phyloP scores from a whole-genome alignment of 2,797 vertebrate species.

The Notamacropus eugenii region DNA sequence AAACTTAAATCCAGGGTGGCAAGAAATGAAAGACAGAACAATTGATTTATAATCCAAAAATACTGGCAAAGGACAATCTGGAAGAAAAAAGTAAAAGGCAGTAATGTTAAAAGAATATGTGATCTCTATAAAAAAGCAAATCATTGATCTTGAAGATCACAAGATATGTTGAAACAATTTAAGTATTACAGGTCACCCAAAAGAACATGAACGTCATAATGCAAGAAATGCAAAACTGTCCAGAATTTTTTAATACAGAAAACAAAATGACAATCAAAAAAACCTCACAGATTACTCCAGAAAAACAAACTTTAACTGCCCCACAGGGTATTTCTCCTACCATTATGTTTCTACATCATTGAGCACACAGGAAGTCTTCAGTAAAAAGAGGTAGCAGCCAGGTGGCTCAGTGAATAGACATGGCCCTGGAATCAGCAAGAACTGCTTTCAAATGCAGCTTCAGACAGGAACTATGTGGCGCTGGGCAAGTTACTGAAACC shows the following conservation, averaged over 20 bases:
- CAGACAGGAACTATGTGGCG: not conserved
- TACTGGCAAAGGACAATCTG: not conserved
- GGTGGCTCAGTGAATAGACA: not conserved
- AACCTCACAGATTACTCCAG: not conserved
- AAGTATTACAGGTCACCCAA: not conserved
- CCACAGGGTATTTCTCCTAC: not conserved
- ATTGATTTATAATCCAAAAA: not conserved
- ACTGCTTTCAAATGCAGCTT: not conserved
- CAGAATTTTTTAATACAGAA: not conserved
- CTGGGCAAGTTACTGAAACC: not conserved
- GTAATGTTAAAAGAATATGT: not conserved
- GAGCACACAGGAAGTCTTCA: not conserved
- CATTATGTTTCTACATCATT: not conserved
- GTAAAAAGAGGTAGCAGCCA: not conserved
- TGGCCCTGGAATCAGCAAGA: not conserved
- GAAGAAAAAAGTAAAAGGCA: not conserved
- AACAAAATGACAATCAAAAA: not conserved
- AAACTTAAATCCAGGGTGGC: not conserved
- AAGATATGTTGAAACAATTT: not conserved
- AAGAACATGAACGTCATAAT: not conserved
- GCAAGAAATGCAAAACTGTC: not conserved
- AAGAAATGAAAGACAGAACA: not conserved
- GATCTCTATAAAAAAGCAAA: not conserved
- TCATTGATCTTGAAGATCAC: not conserved
- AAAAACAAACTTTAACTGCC: not conserved